Conservation (phyloP, 92 coral and sea anemone species). For the Actinostola sp. region DNA sequence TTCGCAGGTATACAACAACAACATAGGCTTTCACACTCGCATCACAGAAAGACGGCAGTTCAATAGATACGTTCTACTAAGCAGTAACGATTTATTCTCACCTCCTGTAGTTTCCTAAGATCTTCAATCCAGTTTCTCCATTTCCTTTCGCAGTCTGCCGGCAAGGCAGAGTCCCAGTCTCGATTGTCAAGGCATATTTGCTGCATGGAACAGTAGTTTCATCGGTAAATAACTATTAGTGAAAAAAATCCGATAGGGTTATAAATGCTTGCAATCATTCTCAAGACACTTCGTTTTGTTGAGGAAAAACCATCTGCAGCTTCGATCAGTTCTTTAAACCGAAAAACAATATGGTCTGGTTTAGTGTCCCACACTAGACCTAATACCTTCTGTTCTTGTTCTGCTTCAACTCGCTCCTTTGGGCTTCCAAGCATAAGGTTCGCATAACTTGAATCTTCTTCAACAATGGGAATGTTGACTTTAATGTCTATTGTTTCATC, state of each 20-base stretch:
- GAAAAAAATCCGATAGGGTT: conserved; percentile 2
- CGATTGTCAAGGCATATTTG: neutral
- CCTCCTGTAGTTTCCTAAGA: neutral
- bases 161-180: neutral
- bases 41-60: conserved; percentile 1
- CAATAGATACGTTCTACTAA: conserved; percentile 7
- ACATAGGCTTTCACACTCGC: conserved; percentile 1
- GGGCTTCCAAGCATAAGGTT: neutral
- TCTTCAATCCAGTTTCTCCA: conserved; percentile 1
- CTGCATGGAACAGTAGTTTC: neutral
- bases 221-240: neutral
- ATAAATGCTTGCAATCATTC: neutral
- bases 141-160: neutral
- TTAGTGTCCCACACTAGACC: neutral
- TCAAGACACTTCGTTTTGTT: neutral
- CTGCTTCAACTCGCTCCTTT: neutral
- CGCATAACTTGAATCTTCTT: conserved; percentile 6
- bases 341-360: neutral
- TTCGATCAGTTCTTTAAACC: neutral
- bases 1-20: conserved; percentile 10
- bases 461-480: neutral
- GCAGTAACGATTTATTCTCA: neutral
- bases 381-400: neutral
- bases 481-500: neutral
- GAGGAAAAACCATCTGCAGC: neutral